A percentile compares a stretch with the other conserved stretches of the same genome.
phyloP scores from a whole-genome alignment of 2,113 vertebrate genomes.

The Sula dactylatra region DNA sequence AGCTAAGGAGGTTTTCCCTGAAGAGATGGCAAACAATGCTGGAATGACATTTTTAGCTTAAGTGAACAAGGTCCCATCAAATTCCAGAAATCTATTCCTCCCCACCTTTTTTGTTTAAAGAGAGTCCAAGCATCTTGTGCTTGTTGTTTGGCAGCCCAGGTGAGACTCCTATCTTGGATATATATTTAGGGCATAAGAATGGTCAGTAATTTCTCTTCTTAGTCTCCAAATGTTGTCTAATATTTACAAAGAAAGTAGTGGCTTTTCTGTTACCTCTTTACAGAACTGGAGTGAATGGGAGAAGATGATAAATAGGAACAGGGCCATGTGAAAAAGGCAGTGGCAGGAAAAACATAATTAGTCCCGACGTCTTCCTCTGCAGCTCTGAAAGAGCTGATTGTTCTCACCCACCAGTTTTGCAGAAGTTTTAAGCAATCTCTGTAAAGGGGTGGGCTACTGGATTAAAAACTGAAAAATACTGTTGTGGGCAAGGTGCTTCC shows the following conservation, averaged over 20 bases:
- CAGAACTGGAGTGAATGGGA: not conserved
- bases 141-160: not conserved
- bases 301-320: not conserved
- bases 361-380: not conserved
- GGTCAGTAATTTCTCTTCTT: not conserved
- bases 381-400: not conserved
- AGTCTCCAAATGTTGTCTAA: not conserved
- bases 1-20: not conserved
- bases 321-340: not conserved
- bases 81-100: not conserved
- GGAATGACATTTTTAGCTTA: not conserved
- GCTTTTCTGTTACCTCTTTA: not conserved
- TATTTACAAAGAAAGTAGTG: not conserved
- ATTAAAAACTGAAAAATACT: not conserved
- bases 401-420: not conserved
- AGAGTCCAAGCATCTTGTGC: not conserved
- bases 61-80: not conserved
- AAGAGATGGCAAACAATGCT: not conserved
- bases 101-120: not conserved
- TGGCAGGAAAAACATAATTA: not conserved
- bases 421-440: not conserved
- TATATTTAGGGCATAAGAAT: not conserved
- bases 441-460: not conserved
- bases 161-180: not conserved
- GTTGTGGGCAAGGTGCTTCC: not conserved